These are phyloP conservation scores for Drosophila arizonae DNA, from an alignment of 1,140 invertebrate species.

Conservation along the genomic window DNA sequence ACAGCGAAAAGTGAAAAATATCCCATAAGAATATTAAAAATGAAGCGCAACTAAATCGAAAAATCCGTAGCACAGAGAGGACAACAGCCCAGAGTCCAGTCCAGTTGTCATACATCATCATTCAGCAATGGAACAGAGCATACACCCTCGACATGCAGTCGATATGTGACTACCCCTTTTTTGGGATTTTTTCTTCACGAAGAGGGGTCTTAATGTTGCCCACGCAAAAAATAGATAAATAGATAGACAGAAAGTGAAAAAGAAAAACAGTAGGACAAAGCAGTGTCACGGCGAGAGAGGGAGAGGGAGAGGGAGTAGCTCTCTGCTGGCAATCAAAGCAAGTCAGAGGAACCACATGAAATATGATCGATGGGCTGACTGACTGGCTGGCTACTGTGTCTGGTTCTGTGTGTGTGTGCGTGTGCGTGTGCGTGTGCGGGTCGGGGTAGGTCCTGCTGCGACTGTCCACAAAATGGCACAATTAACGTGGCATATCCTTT, in stretches of 20 bases:
- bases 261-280: not conserved
- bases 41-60: constrained; percentile 50
- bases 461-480: constrained; percentile 80
- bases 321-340: constrained; percentile 71
- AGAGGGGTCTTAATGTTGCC: constrained; percentile 27
- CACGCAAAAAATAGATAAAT: constrained; percentile 62
- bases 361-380: constrained; percentile 69
- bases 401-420: constrained; percentile 3
- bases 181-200: not conserved
- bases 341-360: constrained; percentile 67
- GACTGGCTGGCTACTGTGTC: constrained; percentile 43
- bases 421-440: not conserved
- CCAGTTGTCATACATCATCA: constrained; percentile 72
- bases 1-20: constrained; percentile 48
- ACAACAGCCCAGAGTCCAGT: not conserved
- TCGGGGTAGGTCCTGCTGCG: constrained; percentile 56
- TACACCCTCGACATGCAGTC: constrained; percentile 56
- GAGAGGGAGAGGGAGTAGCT: constrained; percentile 12
- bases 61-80: constrained; percentile 4
- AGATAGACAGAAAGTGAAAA: constrained; percentile 54
- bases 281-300: constrained; percentile 12
- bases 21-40: constrained; percentile 58
- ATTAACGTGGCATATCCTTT: constrained; percentile 81
- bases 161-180: constrained; percentile 49
- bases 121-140: constrained; percentile 42